These are phyloP conservation scores for Podiceps cristatus DNA, from an alignment of 2,113 vertebrate genomes.

Conservation along the genomic window DNA sequence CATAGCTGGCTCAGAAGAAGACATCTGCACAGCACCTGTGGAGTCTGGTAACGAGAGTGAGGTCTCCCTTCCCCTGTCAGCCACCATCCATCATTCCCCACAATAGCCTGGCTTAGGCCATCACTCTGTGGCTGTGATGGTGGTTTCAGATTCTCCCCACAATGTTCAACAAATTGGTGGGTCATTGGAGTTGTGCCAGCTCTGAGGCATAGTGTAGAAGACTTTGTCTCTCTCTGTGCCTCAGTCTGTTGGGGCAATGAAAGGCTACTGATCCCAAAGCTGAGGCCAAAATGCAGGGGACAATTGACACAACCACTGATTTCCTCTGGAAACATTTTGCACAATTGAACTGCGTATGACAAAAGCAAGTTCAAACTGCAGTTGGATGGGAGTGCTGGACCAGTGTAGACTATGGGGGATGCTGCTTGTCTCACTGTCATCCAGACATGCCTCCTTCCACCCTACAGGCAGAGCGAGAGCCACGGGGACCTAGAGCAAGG, in stretches of 20 bases:
- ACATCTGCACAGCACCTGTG: background rate
- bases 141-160: background rate
- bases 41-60: background rate
- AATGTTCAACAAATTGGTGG: background rate
- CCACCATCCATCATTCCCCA: background rate
- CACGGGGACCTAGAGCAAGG: background rate
- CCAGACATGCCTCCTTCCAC: background rate
- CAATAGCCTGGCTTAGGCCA: background rate
- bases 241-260: background rate
- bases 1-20: background rate
- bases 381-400: background rate
- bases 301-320: background rate
- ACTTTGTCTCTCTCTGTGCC: background rate
- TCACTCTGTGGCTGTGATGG: background rate
- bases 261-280: background rate
- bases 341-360: background rate
- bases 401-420: accelerated
- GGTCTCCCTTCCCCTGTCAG: background rate
- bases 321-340: background rate
- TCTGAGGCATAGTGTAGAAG: background rate
- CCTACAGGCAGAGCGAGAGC: background rate
- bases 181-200: background rate
- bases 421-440: background rate
- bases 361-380: background rate
- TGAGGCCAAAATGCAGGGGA: background rate